A percentile compares a stretch with the other conserved stretches of the same genome.
Conservation (phyloP, 2,888 invertebrate genomes). For the Volucella bombylans region DNA sequence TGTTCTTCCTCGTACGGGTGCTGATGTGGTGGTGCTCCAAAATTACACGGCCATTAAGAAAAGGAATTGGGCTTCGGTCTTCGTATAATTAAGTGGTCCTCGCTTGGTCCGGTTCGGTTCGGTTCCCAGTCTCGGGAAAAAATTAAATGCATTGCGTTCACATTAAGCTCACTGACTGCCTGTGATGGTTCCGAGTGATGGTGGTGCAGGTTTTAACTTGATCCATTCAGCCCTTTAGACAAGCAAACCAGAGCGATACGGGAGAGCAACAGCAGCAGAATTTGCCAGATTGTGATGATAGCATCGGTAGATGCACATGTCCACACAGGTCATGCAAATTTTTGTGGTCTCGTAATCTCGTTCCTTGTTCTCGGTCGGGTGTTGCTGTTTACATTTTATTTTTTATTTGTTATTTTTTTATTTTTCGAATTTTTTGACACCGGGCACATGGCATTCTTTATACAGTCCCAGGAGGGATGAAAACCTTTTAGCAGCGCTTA, state of each 20-base stretch:
- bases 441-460: slow-evolving; percentile 54
- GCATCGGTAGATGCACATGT: slow-evolving; percentile 71
- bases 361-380: slow-evolving; percentile 46
- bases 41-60: slow-evolving; percentile 72
- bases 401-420: too few species aligned
- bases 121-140: slow-evolving; percentile 42
- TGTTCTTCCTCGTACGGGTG: slow-evolving; percentile 25
- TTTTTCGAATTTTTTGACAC: slow-evolving; percentile 3
- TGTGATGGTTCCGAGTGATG: slow-evolving; percentile 4
- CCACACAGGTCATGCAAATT: slow-evolving; percentile 72
- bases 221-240: slow-evolving; percentile 60
- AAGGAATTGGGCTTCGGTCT: slow-evolving; percentile 66
- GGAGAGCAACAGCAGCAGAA: background rate
- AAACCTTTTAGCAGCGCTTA: slow-evolving; percentile 18
- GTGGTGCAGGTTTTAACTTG: slow-evolving; percentile 40
- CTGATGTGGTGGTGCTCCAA: slow-evolving; percentile 30
- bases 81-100: slow-evolving; percentile 64
- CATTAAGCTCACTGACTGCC: slow-evolving; percentile 47
- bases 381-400: slow-evolving; percentile 20
- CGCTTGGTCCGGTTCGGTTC: slow-evolving; percentile 25
- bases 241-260: slow-evolving; percentile 23
- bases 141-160: slow-evolving; percentile 62
- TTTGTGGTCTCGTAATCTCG: slow-evolving; percentile 67
- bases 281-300: slow-evolving; percentile 60
- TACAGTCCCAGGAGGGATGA: slow-evolving; percentile 10